Conservation (phyloP, 2,797 vertebrate genomes). For the Dermochelys coriacea region DNA sequence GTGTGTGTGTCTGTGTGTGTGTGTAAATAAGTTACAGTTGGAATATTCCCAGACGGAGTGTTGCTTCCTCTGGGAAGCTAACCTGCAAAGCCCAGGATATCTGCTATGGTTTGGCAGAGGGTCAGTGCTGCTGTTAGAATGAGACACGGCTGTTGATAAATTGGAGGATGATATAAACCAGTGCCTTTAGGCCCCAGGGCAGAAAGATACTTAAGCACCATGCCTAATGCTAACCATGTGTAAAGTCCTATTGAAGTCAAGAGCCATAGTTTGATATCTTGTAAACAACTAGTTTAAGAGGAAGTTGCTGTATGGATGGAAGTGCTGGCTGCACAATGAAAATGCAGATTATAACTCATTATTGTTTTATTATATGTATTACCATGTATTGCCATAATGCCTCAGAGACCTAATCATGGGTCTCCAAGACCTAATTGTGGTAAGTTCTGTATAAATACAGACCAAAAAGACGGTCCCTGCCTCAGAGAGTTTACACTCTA, state of each 20-base stretch:
- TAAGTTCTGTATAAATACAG: too few species aligned
- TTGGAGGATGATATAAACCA: not conserved
- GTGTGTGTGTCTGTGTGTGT: too few species aligned
- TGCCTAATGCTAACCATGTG: not conserved
- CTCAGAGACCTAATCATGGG: too few species aligned
- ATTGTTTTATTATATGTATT: too few species aligned
- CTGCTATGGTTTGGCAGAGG: not conserved
- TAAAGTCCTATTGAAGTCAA: not conserved
- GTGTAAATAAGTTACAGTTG: not conserved
- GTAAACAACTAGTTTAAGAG: not conserved
- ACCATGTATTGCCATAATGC: too few species aligned
- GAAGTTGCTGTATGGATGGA: not conserved
- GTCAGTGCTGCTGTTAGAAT: not conserved
- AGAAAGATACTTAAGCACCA: not conserved
- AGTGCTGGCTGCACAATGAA: not conserved
- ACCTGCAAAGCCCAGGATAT: not conserved
- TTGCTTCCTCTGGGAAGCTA: not conserved
- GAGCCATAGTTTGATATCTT: not conserved
- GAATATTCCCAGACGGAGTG: fast-evolving
- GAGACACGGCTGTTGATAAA: not conserved
- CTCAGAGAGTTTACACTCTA: too few species aligned
- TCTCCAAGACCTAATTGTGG: too few species aligned
- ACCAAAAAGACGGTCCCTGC: too few species aligned
- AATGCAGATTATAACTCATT: not conserved
- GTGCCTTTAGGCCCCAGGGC: not conserved